These are phyloP conservation scores for Drosophila insularis DNA, from an alignment of 1,140 invertebrate species.

Conservation along the genomic window DNA sequence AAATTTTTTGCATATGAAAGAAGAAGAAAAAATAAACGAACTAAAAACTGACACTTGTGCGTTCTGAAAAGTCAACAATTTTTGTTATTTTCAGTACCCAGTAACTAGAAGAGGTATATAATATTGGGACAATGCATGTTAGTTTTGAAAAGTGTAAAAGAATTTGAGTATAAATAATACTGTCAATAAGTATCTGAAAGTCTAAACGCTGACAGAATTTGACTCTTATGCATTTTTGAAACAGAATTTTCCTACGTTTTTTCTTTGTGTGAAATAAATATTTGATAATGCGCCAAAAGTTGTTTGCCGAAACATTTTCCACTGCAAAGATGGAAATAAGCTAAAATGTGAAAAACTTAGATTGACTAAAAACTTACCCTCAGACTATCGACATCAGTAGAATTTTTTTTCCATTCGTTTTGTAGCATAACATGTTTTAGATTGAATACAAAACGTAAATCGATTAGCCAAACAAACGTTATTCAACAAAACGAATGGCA, in stretches of 20 bases:
- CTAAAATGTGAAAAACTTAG: constrained; percentile 8
- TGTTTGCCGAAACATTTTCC: not conserved
- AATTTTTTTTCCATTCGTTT: too few species aligned
- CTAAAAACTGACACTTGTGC: constrained; percentile 46
- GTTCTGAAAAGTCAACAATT: constrained; percentile 50
- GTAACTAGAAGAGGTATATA: not conserved
- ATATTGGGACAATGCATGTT: not conserved
- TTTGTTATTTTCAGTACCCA: not conserved
- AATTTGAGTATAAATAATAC: not conserved
- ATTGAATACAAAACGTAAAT: too few species aligned
- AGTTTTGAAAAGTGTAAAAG: not conserved
- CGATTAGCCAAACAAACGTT: too few species aligned
- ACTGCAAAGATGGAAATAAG: constrained; percentile 6
- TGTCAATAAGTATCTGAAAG: not conserved
- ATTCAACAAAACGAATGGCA: too few species aligned
- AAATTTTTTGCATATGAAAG: constrained; percentile 43
- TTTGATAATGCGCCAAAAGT: constrained; percentile 45
- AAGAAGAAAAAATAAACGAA: constrained; percentile 26
- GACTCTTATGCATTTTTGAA: constrained; percentile 51
- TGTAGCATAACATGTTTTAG: too few species aligned
- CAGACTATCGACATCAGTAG: not conserved
- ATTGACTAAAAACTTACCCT: not conserved
- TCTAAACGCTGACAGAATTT: not conserved
- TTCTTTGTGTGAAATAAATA: constrained; percentile 31
- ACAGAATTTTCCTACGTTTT: constrained; percentile 17